Base-by-base conservation (phyloP, 2,113 vertebrate species). In the Amazona vittata region DNA sequence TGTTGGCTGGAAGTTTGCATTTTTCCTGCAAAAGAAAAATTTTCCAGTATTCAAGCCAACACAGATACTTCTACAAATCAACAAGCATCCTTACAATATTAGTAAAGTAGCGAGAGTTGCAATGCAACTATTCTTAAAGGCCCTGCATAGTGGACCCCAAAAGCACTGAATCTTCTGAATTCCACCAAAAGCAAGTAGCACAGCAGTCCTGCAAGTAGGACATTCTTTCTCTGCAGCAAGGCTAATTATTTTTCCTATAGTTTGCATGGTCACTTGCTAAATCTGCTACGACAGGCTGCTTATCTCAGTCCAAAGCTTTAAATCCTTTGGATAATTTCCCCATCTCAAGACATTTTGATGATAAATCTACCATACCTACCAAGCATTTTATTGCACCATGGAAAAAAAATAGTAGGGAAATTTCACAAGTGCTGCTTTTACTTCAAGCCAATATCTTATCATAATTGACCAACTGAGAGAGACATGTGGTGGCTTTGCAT, bases 241-340 rank as follows among this genome's bases (percentile, higher is more conserved):
- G 78, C 43, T 52, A 57, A 74, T 83, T 59, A 59, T 82, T 96
- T 95, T 89, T 77, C n/a, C 64, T 73, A 2, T 13, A 21, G 62
- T 86, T 95, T 95, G 47, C 73, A 53, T 41, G 77, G 90, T 92
- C 33, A 83, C 80, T 93, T 96, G 26, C 52, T 95, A 94, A 94
- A 94, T 94, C 76, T 91, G 47, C 82, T 96, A 69, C 86, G 90
- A 90, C 86, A 84, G 55, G 44, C 44, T 84, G 75, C 88, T 93
- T 82, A 92, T 86, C 73, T 89, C 62, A 79, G 89, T 79, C 39
- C 43, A 79, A 62, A 91, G 37, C 24, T 93, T 85, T 91, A 80
- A 89, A 67, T 62, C 31, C 52, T 89, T 85, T 94, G 81, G 81
- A 96, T 85, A 57, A 49, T 91, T 96, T 93, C 35, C 47, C 49